Percentiles rank a stretch among this genome's conserved stretches.
These are phyloP conservation scores for Cryptus viduatorius DNA, from an alignment of 2,888 invertebrate species.

Conservation along the genomic window DNA sequence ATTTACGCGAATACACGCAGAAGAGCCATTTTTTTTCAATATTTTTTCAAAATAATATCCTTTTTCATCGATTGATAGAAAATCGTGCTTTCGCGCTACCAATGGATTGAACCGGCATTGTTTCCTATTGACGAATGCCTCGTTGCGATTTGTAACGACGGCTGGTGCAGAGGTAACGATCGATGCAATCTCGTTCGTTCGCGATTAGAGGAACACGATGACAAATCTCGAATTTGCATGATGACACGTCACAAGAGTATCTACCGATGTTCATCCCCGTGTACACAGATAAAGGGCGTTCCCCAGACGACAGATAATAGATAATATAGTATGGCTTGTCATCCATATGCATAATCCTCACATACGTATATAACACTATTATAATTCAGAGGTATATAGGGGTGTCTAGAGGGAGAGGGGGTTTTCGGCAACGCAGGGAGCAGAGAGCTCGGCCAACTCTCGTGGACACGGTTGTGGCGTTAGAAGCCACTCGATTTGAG, in stretches of 20 bases:
- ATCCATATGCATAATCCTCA: slow-evolving; percentile 63
- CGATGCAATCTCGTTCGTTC: slow-evolving; percentile 10
- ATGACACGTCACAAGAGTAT: slow-evolving; percentile 44
- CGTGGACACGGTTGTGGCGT: slow-evolving; percentile 69
- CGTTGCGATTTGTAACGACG: neutral
- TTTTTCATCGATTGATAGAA: too few relatives aligned
- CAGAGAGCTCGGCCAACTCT: slow-evolving; percentile 50
- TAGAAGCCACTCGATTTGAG: slow-evolving; percentile 73
- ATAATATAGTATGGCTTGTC: slow-evolving; percentile 48
- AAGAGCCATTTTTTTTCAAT: too few relatives aligned
- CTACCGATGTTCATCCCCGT: slow-evolving; percentile 34
- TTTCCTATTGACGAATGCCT: too few relatives aligned
- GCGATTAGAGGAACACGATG: slow-evolving; percentile 13
- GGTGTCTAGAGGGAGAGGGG: neutral
- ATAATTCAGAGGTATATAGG: slow-evolving; percentile 41
- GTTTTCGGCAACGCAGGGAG: neutral
- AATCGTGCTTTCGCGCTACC: too few relatives aligned
- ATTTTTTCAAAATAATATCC: too few relatives aligned
- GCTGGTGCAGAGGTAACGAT: neutral
- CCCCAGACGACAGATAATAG: slow-evolving; percentile 60
- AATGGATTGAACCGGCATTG: too few relatives aligned
- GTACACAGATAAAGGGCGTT: slow-evolving; percentile 59
- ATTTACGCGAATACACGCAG: too few relatives aligned
- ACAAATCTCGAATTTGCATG: slow-evolving; percentile 29
- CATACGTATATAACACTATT: slow-evolving; percentile 52